These are phyloP conservation scores for Sarcophilus harrisii DNA, from an alignment of 2,797 vertebrate genomes.

Conservation along the genomic window DNA sequence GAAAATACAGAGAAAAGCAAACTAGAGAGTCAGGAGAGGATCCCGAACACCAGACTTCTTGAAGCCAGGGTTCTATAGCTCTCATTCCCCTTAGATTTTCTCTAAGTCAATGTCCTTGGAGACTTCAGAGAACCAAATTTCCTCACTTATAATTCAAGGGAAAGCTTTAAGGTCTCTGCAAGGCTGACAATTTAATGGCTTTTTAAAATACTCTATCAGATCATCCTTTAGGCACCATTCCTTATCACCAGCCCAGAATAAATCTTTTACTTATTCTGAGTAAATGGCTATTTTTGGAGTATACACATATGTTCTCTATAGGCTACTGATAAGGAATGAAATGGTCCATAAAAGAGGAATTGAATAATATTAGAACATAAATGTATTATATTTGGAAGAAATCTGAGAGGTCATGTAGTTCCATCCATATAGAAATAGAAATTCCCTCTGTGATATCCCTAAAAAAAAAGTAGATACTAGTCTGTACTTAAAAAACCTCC, in stretches of 20 bases:
- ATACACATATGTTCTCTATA: background rate
- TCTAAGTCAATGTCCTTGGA: slow-evolving; percentile 14
- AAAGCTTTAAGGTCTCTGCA: background rate
- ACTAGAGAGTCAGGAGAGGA: background rate
- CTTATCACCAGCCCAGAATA: background rate
- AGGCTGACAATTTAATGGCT: background rate
- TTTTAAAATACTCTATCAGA: background rate
- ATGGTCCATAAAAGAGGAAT: background rate
- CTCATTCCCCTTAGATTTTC: background rate
- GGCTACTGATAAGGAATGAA: background rate
- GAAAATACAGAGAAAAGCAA: background rate
- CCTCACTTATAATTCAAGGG: slow-evolving; percentile 12
- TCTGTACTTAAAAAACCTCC: background rate
- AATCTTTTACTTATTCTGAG: background rate
- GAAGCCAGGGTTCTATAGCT: background rate
- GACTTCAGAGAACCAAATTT: background rate
- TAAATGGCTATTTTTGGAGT: background rate
- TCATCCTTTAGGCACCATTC: slow-evolving; percentile 11
- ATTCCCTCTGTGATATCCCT: background rate
- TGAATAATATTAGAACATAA: background rate
- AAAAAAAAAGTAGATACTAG: background rate
- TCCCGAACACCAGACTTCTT: background rate
- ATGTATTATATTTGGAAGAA: background rate
- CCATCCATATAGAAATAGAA: background rate
- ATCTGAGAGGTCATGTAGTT: background rate